Evolutionary conservation across 2,797 vertebrate genomes (phyloP), one percentile per base, ranked within the genome.

Genomic region (Liasis olivaceus): DNA sequence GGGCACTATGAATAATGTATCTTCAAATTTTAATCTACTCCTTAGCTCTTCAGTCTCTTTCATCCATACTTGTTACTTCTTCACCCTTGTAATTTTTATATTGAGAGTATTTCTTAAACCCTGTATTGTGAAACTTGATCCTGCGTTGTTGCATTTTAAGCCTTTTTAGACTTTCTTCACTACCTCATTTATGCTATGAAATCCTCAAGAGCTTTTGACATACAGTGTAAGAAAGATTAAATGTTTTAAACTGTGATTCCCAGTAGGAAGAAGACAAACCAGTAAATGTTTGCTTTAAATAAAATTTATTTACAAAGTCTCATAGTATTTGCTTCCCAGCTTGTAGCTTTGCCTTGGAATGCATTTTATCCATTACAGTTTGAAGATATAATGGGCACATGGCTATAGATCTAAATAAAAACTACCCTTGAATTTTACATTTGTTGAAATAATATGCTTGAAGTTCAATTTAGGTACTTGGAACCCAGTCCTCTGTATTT

Each of bases 1-100:
- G 96, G 96, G 95, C 95, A 96, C 95, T 77, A 95, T 91, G 95
- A 94, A 94, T 97, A 96, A 96, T 96, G 93, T 97, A 93, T 94
- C 93, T 91, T 93, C 63, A 94, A 94, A 93, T 90, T 91, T 92
- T 93, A 94, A 92, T 92, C 92, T 91, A 93, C 72, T 95, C 93
- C 5, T 62, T 90, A 69, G 85, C 0, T 92, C 92, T 96, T 94
- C 91, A 92, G 91, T 93, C 92, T 93, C 85, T 62, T 64, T 91
- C 92, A 92, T 91, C 93, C 95, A 92, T 93, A 96, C 92, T 91
- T 90, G 93, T 94, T 90, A 6, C 93, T 89, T 26, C 93, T 36
- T 89, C 4, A 31, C 92, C 95, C 92, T 36, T 91, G 94, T 88
- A 89, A 94, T 95, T 97, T 97, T 96, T 96, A 94, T 91, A 77